Evolutionary conservation across 2,113 vertebrate genomes (phyloP).

Genomic region (Callipepla squamata): DNA sequence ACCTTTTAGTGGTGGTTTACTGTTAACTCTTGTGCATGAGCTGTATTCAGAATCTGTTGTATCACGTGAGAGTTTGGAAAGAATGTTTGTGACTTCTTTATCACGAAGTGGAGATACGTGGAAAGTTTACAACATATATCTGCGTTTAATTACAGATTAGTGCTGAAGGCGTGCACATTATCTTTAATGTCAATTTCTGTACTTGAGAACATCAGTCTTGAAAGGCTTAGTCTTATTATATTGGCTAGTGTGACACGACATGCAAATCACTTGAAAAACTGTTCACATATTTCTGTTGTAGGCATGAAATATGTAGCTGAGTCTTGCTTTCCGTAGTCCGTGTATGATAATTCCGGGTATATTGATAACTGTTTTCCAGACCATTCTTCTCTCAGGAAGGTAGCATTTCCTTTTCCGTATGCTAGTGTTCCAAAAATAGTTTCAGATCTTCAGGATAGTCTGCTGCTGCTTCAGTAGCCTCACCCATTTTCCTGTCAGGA

Average conservation of each 20-base stretch:
- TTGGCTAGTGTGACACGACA: background rate
- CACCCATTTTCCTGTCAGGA: conserved; percentile 6
- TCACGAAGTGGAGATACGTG: background rate
- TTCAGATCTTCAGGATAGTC: background rate
- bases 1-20: background rate
- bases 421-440: background rate
- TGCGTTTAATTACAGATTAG: background rate
- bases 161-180: background rate
- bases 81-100: background rate
- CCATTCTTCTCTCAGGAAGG: background rate
- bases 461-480: background rate
- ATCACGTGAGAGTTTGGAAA: background rate
- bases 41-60: background rate
- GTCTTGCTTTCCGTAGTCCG: conserved; percentile 26
- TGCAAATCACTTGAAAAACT: conserved; percentile 21
- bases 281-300: background rate
- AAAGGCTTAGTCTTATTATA: background rate
- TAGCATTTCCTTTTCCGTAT: background rate
- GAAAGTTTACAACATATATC: background rate
- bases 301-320: conserved; percentile 1
- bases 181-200: background rate
- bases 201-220: conserved; percentile 14
- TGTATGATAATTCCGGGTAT: conserved; percentile 28
- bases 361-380: conserved; percentile 13
- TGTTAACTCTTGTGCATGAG: background rate